These are phyloP conservation scores for Hyperoplus immaculatus DNA, from an alignment of 2,797 vertebrate species.

Conservation along the genomic window DNA sequence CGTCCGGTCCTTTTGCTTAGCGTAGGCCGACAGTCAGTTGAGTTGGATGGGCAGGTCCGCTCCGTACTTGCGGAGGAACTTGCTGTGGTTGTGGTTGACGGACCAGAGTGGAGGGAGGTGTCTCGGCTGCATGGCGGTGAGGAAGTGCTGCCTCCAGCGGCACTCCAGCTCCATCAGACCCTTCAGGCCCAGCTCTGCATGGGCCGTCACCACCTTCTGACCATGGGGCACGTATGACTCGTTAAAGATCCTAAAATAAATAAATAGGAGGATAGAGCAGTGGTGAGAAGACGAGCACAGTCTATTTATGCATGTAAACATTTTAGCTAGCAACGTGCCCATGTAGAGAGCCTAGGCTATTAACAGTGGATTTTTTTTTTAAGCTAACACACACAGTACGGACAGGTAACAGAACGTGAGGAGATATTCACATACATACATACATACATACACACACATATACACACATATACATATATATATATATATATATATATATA, in stretches of 20 bases:
- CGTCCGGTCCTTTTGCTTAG: background rate
- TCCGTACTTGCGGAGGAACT: constrained; percentile 94
- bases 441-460: too few species aligned
- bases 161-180: constrained; percentile 95
- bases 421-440: too few species aligned
- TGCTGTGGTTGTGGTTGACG: constrained; percentile 94
- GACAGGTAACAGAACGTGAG: too few species aligned
- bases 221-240: constrained; percentile 93
- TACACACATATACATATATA: too few species aligned
- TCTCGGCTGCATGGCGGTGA: constrained; percentile 92
- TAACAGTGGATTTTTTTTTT: too few species aligned
- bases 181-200: constrained; percentile 86
- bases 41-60: constrained; percentile 90
- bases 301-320: background rate
- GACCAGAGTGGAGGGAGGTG: constrained; percentile 95
- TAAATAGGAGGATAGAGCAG: constrained; percentile 6
- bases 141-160: constrained; percentile 97
- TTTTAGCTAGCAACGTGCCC: too few species aligned
- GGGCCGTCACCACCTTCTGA: constrained; percentile 93
- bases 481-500: too few species aligned
- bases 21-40: constrained; percentile 57
- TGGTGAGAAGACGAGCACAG: background rate
- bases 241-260: constrained; percentile 90
- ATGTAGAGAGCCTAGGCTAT: too few species aligned
- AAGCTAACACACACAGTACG: too few species aligned